Base-by-base conservation (phyloP, 2,797 vertebrate species). In the Luscinia luscinia region DNA sequence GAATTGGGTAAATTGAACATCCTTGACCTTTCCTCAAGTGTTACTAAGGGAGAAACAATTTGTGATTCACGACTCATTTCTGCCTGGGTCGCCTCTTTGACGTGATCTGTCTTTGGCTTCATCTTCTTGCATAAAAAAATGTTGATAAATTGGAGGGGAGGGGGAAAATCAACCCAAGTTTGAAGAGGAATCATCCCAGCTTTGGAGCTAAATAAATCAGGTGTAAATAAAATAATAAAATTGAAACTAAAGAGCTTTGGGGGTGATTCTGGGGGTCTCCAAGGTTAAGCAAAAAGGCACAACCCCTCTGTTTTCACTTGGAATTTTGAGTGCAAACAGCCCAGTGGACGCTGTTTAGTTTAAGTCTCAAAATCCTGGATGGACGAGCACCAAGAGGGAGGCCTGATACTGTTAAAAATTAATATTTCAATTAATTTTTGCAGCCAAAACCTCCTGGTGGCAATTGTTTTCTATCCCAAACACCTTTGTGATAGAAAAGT, bases 11-110 rank as follows among this genome's bases (percentile, higher is more conserved):
- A 78, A 61, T 58, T 79, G 77, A 68, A 94, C 41, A 75, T 93
- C 84, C 84, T 92, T 96, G 95, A 95, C 94, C 92, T 96, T 87
- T 94, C 74, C 67, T 82, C n/a, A 92, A 43, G 81, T 87, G 82
- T 84, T 40, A 84, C 81, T 69, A 87, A 90, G 75, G 70, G 75
- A 59, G 84, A 93, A 95, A 69, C 9, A 63, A 96, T 90, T 46
- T 84, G 87, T 73, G 55, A 92, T 87, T 94, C 95, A 96, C 59
- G 1, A 18, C 45, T 90, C 15, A 3, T 63, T 93, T 94, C 86
- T 93, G 70, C 96, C 85, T 69, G 48, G 7, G 30, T 85, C 30
- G 13, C 46, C 15, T 34, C 90, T 78, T 84, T 81, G 62, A 51
- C 32, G 11, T 2, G 3, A 34, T 20, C 77, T 80, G 69, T 36